These are phyloP conservation scores for Chelmon rostratus DNA, from an alignment of 2,797 vertebrate species.

Conservation along the genomic window DNA sequence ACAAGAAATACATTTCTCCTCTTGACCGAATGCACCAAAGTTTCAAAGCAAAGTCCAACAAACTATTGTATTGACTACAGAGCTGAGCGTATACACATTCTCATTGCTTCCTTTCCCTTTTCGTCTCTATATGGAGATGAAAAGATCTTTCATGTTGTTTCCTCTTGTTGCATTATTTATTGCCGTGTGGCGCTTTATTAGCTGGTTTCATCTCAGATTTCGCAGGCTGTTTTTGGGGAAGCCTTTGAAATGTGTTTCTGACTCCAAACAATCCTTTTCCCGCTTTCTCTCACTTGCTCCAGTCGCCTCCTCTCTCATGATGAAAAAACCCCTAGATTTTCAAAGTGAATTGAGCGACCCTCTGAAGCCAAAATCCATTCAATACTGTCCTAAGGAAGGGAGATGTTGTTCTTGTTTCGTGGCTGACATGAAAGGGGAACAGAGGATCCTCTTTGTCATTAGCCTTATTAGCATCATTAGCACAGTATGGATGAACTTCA, in stretches of 20 bases:
- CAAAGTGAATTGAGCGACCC: slow-evolving; percentile 71
- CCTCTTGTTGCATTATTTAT: slow-evolving; percentile 87
- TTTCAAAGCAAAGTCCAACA: slow-evolving; percentile 72
- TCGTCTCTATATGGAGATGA: slow-evolving; percentile 77
- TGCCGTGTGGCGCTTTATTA: slow-evolving; percentile 83
- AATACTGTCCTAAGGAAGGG: slow-evolving; percentile 76
- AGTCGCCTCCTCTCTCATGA: slow-evolving; percentile 71
- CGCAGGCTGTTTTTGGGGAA: slow-evolving; percentile 78
- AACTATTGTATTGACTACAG: slow-evolving; percentile 66
- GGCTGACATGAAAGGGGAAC: slow-evolving; percentile 77
- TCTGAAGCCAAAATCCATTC: slow-evolving; percentile 77
- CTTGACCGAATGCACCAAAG: slow-evolving; percentile 55
- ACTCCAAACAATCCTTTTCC: slow-evolving; percentile 81
- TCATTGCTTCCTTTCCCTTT: slow-evolving; percentile 62
- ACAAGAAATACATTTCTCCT: slow-evolving; percentile 42
- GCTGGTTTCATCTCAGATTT: slow-evolving; percentile 82
- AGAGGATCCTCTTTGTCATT: slow-evolving; percentile 75
- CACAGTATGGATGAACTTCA: slow-evolving; percentile 74
- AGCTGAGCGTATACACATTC: slow-evolving; percentile 49
- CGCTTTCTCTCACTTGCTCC: slow-evolving; percentile 70
- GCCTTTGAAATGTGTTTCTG: slow-evolving; percentile 84
- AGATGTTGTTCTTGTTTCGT: slow-evolving; percentile 73
- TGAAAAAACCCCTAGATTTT: slow-evolving; percentile 63
- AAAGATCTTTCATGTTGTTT: slow-evolving; percentile 85
- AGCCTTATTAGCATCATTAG: slow-evolving; percentile 82